Conservation (phyloP, 2,113 vertebrate genomes). For the Tiliqua scincoides region DNA sequence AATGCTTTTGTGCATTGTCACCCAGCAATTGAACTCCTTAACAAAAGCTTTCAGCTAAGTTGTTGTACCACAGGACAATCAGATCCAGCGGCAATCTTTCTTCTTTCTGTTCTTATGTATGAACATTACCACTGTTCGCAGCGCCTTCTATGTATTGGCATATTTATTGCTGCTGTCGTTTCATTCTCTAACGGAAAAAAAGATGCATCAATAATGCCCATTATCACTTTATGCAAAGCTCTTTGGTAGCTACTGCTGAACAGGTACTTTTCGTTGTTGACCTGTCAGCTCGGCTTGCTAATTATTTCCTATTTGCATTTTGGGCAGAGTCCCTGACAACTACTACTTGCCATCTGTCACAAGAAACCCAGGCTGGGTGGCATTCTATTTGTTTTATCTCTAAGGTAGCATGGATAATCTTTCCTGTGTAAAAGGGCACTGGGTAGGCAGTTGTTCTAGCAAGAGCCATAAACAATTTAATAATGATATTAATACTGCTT, state of each 20-base stretch:
- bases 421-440: conserved; percentile 23
- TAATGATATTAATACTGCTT: conserved; percentile 12
- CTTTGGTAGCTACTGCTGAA: neutral
- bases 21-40: neutral
- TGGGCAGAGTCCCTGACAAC: conserved; percentile 51
- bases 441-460: conserved; percentile 22
- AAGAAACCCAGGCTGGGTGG: conserved; percentile 39
- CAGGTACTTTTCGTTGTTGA: conserved; percentile 34
- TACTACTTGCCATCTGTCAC: conserved; percentile 66
- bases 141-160: neutral
- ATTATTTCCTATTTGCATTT: conserved; percentile 59
- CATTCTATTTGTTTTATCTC: conserved; percentile 37
- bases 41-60: neutral
- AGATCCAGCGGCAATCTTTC: neutral
- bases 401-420: conserved; percentile 18
- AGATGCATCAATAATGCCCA: conserved; percentile 30
- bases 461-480: conserved; percentile 7
- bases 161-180: fast-evolving
- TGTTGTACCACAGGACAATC: conserved; percentile 2
- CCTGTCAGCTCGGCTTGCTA: conserved; percentile 39
- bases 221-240: conserved; percentile 24
- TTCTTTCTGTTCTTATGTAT: neutral
- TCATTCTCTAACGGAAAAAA: fast-evolving
- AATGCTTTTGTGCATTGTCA: neutral
- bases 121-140: neutral